phyloP scores from a whole-genome alignment of 2,888 invertebrate species.

The Bhutanitis thaidina region DNA sequence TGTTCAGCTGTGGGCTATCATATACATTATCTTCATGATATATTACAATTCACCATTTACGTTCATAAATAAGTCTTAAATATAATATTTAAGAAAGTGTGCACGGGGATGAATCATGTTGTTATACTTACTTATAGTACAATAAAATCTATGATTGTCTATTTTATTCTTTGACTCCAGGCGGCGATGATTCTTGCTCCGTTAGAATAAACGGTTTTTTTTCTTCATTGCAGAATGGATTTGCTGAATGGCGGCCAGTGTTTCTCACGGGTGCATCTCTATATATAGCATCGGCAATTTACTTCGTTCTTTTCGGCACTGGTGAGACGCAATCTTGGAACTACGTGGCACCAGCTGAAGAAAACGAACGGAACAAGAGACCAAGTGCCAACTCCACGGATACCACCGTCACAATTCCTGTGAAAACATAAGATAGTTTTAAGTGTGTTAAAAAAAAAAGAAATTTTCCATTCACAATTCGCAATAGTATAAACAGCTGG shows the following conservation, averaged over 20 bases:
- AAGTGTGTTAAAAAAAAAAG: not conserved
- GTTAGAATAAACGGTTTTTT: too few relatives aligned
- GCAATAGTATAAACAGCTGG: not conserved
- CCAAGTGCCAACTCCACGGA: conserved; percentile 46
- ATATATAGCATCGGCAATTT: conserved; percentile 83
- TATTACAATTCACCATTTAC: too few relatives aligned
- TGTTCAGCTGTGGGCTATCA: too few relatives aligned
- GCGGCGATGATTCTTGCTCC: too few relatives aligned
- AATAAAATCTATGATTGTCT: too few relatives aligned
- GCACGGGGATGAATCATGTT: too few relatives aligned
- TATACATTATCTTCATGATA: too few relatives aligned
- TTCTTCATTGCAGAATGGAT: conserved; percentile 82
- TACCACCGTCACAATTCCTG: conserved; percentile 57
- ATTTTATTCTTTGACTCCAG: too few relatives aligned
- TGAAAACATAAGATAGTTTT: conserved; percentile 47
- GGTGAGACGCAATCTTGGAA: conserved; percentile 88
- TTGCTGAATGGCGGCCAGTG: conserved; percentile 86
- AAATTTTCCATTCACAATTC: not conserved
- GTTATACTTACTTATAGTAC: too few relatives aligned
- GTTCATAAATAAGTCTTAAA: too few relatives aligned
- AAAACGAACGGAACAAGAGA: conserved; percentile 52
- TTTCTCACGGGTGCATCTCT: conserved; percentile 86
- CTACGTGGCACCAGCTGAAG: conserved; percentile 51
- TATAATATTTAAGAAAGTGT: too few relatives aligned
- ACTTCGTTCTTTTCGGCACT: conserved; percentile 86